Base-by-base conservation (phyloP, 2,113 vertebrate species). In the Scartelaos histophorus region DNA sequence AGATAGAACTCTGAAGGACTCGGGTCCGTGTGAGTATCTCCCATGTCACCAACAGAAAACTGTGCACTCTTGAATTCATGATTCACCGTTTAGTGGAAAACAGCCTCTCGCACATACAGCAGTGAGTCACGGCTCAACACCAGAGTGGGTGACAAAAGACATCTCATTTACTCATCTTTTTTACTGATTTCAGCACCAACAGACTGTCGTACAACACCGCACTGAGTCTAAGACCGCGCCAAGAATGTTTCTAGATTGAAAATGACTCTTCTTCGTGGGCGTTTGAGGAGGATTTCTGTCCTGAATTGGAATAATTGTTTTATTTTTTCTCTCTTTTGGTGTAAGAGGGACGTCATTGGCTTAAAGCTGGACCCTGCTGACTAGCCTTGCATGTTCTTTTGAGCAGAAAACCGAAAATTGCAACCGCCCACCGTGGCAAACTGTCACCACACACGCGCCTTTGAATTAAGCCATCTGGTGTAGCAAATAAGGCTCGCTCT, bases 401-500 rank as follows among this genome's bases (percentile, higher is more conserved):
- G 72, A 71, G 82, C 74, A 81, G 84, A 78, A 71, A 67, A 67
- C 83, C 68, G 57, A 85, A 58, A 89, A 86, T 79, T 76, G 80
- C 87, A 73, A 38, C 88, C 87, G 69, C 90, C 90, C 84, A 88
- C 87, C 46, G 17, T 19, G 76, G 78, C 84, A 87, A 88, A 87
- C 88, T 86, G 86, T 88, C 81, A 51, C 70, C 71, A 58, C 84
- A 80, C 87, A 82, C 74, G 85, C 56, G 66, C 71, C 85, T 88
- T 84, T 85, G 82, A 80, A 81, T 89, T 76, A 71, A 80, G 81
- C 85, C 90, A 90, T 91, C 88, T 91, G 87, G 73, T 87, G 21
- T 60, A 3, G 82, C 78, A 65, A 76, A 74, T 85, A 80, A 66
- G 58, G 69, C 62, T 49, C 67, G 54, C 67, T 64, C 75, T 25